Conservation (phyloP, 2,797 vertebrate genomes). For the Cossypha heuglini region DNA sequence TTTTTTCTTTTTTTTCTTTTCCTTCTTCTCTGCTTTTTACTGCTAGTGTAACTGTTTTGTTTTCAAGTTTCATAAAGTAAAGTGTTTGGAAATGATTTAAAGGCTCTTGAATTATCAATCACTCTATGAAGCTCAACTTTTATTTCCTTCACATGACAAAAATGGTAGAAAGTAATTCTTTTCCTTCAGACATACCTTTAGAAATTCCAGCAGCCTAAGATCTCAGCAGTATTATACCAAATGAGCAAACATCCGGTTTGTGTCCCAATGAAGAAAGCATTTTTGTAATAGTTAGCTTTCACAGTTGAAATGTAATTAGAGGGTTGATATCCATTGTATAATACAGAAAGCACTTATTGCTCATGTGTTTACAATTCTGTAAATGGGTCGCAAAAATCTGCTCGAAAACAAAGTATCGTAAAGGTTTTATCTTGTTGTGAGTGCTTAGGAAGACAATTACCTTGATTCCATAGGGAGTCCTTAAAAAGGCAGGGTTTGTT, state of each 20-base stretch:
- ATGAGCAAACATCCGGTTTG: background rate
- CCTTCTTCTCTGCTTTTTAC: background rate
- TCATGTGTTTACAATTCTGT: background rate
- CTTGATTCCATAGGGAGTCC: background rate
- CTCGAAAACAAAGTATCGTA: background rate
- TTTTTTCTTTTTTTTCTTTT: too few species aligned
- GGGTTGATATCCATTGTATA: background rate
- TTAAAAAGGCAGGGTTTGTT: background rate
- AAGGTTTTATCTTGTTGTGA: background rate
- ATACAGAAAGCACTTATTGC: background rate
- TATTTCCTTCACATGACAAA: background rate
- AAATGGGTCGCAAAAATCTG: background rate
- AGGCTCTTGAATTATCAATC: background rate
- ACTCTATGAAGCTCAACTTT: background rate
- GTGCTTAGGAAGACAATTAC: background rate
- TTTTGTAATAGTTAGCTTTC: background rate
- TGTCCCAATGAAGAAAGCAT: background rate
- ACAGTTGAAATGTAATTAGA: background rate
- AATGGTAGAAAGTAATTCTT: background rate
- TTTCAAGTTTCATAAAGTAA: background rate
- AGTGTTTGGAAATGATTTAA: background rate
- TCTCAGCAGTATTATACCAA: background rate
- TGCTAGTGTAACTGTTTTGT: background rate
- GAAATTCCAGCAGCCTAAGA: slow-evolving; percentile 8
- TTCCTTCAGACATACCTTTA: background rate